Percentiles rank a stretch among this genome's conserved stretches.
Evolutionary conservation across 2,888 invertebrate genomes (phyloP).

Genomic region (Coelinius sp.): DNA sequence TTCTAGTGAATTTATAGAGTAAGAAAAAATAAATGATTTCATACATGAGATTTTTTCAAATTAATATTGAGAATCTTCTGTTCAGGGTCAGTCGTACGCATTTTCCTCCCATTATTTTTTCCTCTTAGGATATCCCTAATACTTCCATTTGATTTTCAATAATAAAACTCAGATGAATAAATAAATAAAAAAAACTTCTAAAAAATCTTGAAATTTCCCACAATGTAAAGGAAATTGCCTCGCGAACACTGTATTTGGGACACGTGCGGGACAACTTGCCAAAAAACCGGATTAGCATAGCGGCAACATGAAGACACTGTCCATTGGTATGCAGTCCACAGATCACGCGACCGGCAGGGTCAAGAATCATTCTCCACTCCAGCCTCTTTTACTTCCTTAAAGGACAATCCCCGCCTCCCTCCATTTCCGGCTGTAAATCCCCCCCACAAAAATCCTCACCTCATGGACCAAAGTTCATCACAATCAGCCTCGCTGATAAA

Average conservation of each 20-base stretch:
- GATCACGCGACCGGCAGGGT: slow-evolving; percentile 7
- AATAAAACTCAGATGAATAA: no score
- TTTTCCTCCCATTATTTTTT: no score
- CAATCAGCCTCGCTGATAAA: no score
- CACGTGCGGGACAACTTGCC: background rate
- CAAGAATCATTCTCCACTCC: background rate
- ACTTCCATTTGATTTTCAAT: no score
- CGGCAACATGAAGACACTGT: background rate
- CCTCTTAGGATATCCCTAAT: no score
- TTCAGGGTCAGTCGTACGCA: no score
- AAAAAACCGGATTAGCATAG: background rate
- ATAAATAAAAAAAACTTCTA: no score
- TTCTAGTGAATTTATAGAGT: no score
- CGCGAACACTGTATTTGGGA: background rate
- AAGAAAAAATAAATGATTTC: no score
- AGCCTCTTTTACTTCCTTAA: background rate
- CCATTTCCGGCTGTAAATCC: background rate
- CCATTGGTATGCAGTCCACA: background rate
- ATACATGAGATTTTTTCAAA: no score
- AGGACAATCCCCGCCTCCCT: background rate
- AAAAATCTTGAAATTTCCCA: no score
- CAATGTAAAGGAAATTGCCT: background rate
- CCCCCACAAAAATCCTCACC: background rate
- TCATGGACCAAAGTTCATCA: background rate
- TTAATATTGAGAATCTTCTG: no score